Evolutionary conservation across 30 jellyfish, hydroid and myxozoan genomes (phyloP).

Genomic region (Cassiopea xamachana): DNA sequence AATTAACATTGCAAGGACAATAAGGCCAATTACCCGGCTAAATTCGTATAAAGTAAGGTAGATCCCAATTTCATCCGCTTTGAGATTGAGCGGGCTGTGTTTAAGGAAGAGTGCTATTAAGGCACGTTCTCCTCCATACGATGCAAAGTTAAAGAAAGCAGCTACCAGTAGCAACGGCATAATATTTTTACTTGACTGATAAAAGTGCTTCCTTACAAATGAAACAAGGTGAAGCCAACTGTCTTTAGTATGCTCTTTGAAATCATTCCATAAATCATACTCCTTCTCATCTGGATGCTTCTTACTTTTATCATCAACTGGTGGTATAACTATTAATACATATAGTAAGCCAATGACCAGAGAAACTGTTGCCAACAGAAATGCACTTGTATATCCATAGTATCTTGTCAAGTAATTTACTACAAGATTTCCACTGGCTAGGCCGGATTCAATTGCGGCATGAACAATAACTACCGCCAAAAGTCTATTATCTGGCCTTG

Average conservation of each 20-base stretch:
- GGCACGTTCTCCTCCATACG: conserved; percentile 55
- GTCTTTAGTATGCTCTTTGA: background rate
- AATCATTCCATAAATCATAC: background rate
- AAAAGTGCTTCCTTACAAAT: conserved; percentile 15
- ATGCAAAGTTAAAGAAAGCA: conserved; percentile 28
- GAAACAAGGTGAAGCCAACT: background rate
- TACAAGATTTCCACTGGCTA: conserved; percentile 23
- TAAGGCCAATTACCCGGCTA: conserved; percentile 28
- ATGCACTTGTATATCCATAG: conserved; percentile 46
- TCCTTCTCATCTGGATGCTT: background rate
- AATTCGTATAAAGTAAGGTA: conserved; percentile 11
- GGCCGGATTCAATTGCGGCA: conserved; percentile 20
- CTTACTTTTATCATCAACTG: background rate
- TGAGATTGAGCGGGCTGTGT: conserved; percentile 53
- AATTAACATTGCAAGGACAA: conserved; percentile 19
- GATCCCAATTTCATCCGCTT: conserved; percentile 46
- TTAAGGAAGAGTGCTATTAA: conserved; percentile 31
- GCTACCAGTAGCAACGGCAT: conserved; percentile 22
- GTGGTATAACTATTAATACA: conserved; percentile 41
- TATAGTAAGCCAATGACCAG: conserved; percentile 14
- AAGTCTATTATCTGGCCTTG: conserved; percentile 11
- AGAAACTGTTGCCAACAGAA: background rate
- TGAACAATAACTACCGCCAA: conserved; percentile 35
- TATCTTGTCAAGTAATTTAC: conserved; percentile 14
- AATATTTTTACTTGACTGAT: background rate